Base-by-base conservation (phyloP, 1,140 invertebrate genomes). In the Sinella curviseta region DNA sequence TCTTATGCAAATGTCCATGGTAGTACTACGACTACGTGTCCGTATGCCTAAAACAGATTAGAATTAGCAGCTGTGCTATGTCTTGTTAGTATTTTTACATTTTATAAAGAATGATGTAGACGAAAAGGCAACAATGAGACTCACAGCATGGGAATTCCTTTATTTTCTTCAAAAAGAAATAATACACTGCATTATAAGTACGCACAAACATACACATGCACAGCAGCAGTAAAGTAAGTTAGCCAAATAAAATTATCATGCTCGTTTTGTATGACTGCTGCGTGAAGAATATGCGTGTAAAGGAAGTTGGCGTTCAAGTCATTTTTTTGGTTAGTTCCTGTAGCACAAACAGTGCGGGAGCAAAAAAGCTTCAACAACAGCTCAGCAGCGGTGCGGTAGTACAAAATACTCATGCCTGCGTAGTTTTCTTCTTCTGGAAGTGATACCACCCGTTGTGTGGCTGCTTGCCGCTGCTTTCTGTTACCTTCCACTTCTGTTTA, bases 371-470 rank as follows among this genome's bases (percentile, higher is more conserved):
- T 48, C 20, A 12, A 8, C 39, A 48, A 48, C 39, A 12, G 39
- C 39, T 12, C 39, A 48, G 39, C 39, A 48, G 39, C 20, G 20
- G 39, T 20, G 8, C 39, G 39, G 39, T 48, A 12, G 39, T 48
- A 12, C 39, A 48, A 48, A 48, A 48, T 12, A 48, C n/a, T n/a
- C 8, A 48, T 60, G 24, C 24, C 57, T 26, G 14, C 57, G 8
- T 48, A 20, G 39, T 48, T 48, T 48, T 48, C 20, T 48, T 26
- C 57, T 12, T 60, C 57, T 60, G 57, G 57, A 60, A 60, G 57
- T 60, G 57, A 60, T 60, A n/a, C 57, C 57, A 60, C 57, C 57
- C 57, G 57, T 60, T 60, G 57, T 8, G 57, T n/a, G 24, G 57
- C 24, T 16, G n/a, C n/a, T n/a, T n/a, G n/a, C n/a, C n/a, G 57